phyloP scores from a whole-genome alignment of 2,888 invertebrate species.

The Teleogryllus oceanicus region DNA sequence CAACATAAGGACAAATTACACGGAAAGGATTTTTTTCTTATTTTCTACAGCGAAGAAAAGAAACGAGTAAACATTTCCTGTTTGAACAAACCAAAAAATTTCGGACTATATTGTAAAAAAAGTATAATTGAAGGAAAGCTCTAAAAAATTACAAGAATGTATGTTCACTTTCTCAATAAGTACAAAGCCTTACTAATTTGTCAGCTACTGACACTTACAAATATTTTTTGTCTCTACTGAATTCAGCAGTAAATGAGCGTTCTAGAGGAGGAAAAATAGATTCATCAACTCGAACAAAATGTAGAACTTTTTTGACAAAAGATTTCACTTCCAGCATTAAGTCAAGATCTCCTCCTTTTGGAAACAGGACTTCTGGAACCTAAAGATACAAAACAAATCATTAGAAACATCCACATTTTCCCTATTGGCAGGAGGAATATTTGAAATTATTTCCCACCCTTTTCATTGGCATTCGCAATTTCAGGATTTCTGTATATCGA shows the following conservation, averaged over 20 bases:
- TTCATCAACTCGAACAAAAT: constrained; percentile 57
- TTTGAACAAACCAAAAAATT: no score
- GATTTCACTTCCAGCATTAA: constrained; percentile 51
- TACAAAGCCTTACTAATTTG: no score
- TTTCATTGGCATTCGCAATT: constrained; percentile 73
- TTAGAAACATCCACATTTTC: not conserved
- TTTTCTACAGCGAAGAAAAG: no score
- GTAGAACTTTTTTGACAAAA: constrained; percentile 48
- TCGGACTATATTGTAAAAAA: no score
- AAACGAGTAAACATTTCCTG: no score
- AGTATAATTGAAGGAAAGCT: no score
- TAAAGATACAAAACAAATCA: constrained; percentile 36
- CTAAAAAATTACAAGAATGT: no score
- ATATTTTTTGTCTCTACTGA: constrained; percentile 66
- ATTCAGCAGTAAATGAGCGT: constrained; percentile 65
- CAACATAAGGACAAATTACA: constrained; percentile 33
- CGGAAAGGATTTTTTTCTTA: no score
- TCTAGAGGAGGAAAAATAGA: constrained; percentile 59
- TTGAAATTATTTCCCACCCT: constrained; percentile 50
- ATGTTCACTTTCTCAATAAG: no score
- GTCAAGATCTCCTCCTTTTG: constrained; percentile 46
- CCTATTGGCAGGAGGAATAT: not conserved
- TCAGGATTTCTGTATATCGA: constrained; percentile 71
- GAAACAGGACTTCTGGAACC: constrained; percentile 48
- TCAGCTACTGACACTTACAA: constrained; percentile 53